phyloP scores from a whole-genome alignment of 2,113 vertebrate species.

The Poeciliopsis retropinna region DNA sequence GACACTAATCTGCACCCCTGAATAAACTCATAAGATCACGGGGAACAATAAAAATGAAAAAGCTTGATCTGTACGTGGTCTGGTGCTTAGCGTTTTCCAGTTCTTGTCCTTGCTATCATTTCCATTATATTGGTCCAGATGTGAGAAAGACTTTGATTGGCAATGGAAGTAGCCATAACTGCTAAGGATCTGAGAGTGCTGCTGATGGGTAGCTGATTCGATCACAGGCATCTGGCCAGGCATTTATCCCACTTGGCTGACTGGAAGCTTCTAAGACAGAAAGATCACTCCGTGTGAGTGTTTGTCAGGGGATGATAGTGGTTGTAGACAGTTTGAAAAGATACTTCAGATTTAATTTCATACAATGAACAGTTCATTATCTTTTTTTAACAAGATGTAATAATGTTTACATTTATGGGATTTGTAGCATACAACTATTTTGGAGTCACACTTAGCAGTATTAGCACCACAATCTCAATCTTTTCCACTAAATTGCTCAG shows the following conservation, averaged over 20 bases:
- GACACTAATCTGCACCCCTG: constrained; percentile 18
- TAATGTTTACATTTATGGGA: too few species aligned
- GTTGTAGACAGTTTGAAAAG: not conserved
- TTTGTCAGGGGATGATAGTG: constrained; percentile 1
- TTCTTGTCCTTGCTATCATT: constrained; percentile 42
- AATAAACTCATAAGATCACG: constrained; percentile 7
- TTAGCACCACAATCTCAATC: not conserved
- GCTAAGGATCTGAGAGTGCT: constrained; percentile 57
- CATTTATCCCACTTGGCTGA: constrained; percentile 52
- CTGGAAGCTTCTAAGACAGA: constrained; percentile 49
- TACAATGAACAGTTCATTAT: not conserved
- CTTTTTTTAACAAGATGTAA: too few species aligned
- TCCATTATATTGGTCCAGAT: constrained; percentile 47
- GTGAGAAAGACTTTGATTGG: constrained; percentile 48
- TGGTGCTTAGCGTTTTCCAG: constrained; percentile 31
- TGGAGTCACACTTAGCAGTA: too few species aligned
- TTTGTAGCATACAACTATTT: too few species aligned
- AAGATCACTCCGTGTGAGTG: constrained; percentile 13
- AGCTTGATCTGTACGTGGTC: constrained; percentile 27
- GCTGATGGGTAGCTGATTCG: constrained; percentile 56
- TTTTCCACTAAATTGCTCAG: not conserved
- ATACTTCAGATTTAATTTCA: not conserved
- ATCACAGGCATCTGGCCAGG: constrained; percentile 33
- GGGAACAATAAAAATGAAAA: constrained; percentile 25
- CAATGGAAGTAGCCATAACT: constrained; percentile 49